Evolutionary conservation across 2,888 invertebrate species (phyloP).

Genomic region (Acronicta aceris): DNA sequence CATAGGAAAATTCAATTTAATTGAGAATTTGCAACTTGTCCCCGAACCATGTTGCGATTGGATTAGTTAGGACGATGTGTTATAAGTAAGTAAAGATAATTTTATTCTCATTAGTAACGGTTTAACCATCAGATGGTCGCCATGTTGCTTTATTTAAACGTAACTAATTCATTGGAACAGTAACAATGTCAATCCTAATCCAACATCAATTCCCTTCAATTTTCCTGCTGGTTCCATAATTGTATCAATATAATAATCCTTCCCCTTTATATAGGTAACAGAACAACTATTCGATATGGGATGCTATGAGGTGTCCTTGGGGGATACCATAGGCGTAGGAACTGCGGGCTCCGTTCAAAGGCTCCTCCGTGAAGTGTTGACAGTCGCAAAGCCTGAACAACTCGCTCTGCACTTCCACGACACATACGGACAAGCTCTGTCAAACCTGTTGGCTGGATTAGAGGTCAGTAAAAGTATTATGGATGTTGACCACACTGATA

Average conservation of each 20-base stretch:
- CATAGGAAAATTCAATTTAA: too few relatives aligned
- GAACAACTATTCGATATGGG: slow-evolving; percentile 94
- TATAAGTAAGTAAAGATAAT: too few relatives aligned
- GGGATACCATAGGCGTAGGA: slow-evolving; percentile 99
- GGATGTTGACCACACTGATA: neutral
- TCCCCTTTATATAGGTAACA: slow-evolving; percentile 77
- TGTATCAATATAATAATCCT: slow-evolving; percentile 7
- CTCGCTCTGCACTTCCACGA: slow-evolving; percentile 99
- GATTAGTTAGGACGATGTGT: too few relatives aligned
- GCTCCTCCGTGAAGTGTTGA: slow-evolving; percentile 93
- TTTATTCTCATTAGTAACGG: too few relatives aligned
- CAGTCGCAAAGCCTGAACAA: slow-evolving; percentile 90
- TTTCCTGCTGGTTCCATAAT: too few relatives aligned
- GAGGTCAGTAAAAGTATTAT: slow-evolving; percentile 87
- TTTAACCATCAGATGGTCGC: too few relatives aligned
- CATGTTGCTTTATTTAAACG: too few relatives aligned
- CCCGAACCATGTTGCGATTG: too few relatives aligned
- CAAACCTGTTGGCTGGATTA: slow-evolving; percentile 97
- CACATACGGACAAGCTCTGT: slow-evolving; percentile 98
- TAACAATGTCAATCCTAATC: too few relatives aligned
- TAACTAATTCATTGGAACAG: too few relatives aligned
- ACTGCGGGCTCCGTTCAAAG: slow-evolving; percentile 93
- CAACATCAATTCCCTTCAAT: too few relatives aligned
- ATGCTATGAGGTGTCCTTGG: slow-evolving; percentile 98
- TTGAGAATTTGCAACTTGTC: too few relatives aligned